Evolutionary conservation across 1,140 invertebrate genomes (phyloP), one percentile per base, ranked within the genome.

Genomic region (Cepaea nemoralis): DNA sequence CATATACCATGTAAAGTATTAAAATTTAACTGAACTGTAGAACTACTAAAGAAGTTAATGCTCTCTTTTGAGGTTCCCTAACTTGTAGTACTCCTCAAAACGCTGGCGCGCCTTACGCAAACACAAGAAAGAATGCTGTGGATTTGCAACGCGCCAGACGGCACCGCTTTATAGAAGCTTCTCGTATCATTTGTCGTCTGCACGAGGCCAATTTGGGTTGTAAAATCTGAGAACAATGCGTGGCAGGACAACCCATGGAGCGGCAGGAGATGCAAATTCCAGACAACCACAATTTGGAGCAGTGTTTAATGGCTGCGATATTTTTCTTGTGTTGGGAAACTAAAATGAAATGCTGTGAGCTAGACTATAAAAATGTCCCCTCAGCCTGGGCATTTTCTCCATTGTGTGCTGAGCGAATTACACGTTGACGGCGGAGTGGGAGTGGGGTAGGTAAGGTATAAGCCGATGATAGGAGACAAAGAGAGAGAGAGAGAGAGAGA

Each of bases 191-290:
- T 31, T 63, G n/a, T 63, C 59, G 27, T 31, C 16, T 63, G 45
- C 59, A 55, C 1, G 27, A 63, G 59, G 27, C 59, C 59, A 63
- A 8, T 6, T 10, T 31, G 59, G 5, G 59, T 63, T 63, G 59
- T 63, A 63, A 63, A 63, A 63, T 63, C 59, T 63, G 59, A 63
- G 59, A 63, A 63, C 59, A 63, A 63, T 63, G 27, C n/a, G 6
- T 63, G 59, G n/a, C 27, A 19, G 16, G 59, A 71, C 69, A 71
- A 37, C 69, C 35, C 35, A 5, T 6, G 19, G 35, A 22, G 37
- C 10, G 2, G 27, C 59, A 63, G 59, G n/a, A 16, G 27, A 10
- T 55, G n/a, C 19, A 14, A 55, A 14, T 55, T 24, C 19, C 16
- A 55, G 50, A 8, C 50, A 55, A 22, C 50, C 8, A 55, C 50